Evolutionary conservation across 2,113 vertebrate genomes (phyloP), one percentile per base, ranked within the genome.

Genomic region (Trogon surrucura): DNA sequence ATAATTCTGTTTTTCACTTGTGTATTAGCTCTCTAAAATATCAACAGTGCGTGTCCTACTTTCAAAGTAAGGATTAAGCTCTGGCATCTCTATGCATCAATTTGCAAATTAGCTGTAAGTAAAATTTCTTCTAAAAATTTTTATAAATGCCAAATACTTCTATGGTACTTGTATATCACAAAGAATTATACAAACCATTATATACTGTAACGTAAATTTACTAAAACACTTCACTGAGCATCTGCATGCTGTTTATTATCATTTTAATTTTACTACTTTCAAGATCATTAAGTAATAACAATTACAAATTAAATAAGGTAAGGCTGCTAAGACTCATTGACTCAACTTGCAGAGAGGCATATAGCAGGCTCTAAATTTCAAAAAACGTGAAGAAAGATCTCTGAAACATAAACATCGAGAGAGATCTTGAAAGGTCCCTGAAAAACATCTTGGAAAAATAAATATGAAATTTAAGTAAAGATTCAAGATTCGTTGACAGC

Each of bases 221-320:
- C 58, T 91, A 72, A 96, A 96, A 91, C 44, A 78, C 11, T 92
- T 66, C 75, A 65, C 18, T 91, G 69, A 91, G 8, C 50, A 91
- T 94, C 72, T 97, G 72, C 41, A 44, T 89, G 15, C 25, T 96
- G 62, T 94, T 97, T 58, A 78, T 96, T 90, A 86, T 65, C 79
- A 38, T 84, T 95, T 92, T 88, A 69, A 92, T 96, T 88, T 90
- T 94, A 66, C 64, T 93, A 34, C 65, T 94, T 74, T 93, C 72
- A 79, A 96, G 36, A 92, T 82, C 61, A 94, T 88, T 75, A 93
- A 71, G 29, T 77, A 82, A 65, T 92, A 90, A 82, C 8, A 91
- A 77, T 90, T 91, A 90, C 47, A 88, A 89, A 89, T 85, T 80
- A 82, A 44, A 50, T 80, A 96, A 94, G 36, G 20, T 50, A 84